phyloP scores from a whole-genome alignment of 2,797 vertebrate species.

The Hybognathus amarus region DNA sequence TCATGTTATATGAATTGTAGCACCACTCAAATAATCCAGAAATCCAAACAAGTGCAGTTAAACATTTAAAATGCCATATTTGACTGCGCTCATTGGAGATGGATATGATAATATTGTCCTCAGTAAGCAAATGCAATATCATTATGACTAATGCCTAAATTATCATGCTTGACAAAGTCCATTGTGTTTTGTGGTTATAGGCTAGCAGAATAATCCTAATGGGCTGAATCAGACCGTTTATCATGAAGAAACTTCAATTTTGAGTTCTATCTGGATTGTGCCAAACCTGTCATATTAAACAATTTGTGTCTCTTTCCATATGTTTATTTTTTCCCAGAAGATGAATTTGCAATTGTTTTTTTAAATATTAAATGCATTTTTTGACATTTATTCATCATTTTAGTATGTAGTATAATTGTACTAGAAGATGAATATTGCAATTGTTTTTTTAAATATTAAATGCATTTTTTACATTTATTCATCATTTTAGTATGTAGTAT shows the following conservation, averaged over 20 bases:
- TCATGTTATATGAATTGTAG: conserved; percentile 50
- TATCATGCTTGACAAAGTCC: conserved; percentile 43
- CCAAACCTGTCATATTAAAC: not conserved
- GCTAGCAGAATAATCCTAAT: conserved; percentile 25
- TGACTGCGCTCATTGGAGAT: conserved; percentile 42
- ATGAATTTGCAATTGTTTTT: not conserved
- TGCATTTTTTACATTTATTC: not conserved
- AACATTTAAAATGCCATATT: conserved; percentile 51
- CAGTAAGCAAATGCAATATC: conserved; percentile 39
- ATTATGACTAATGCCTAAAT: conserved; percentile 37
- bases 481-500: not conserved
- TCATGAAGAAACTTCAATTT: conserved; percentile 8
- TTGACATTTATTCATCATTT: not conserved
- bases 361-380: not conserved
- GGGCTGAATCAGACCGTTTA: conserved; percentile 17
- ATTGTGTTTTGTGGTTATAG: conserved; percentile 34
- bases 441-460: conserved; percentile 1
- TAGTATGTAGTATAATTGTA: not conserved
- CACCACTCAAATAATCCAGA: conserved; percentile 53
- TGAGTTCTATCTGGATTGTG: conserved; percentile 7
- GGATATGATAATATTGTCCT: conserved; percentile 34
- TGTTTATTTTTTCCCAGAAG: conserved; percentile 9
- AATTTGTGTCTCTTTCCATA: conserved; percentile 9
- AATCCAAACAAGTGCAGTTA: conserved; percentile 47
- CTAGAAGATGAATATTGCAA: not conserved